phyloP scores from a whole-genome alignment of 2,797 vertebrate species.

The Eurystomus glaucurus region DNA sequence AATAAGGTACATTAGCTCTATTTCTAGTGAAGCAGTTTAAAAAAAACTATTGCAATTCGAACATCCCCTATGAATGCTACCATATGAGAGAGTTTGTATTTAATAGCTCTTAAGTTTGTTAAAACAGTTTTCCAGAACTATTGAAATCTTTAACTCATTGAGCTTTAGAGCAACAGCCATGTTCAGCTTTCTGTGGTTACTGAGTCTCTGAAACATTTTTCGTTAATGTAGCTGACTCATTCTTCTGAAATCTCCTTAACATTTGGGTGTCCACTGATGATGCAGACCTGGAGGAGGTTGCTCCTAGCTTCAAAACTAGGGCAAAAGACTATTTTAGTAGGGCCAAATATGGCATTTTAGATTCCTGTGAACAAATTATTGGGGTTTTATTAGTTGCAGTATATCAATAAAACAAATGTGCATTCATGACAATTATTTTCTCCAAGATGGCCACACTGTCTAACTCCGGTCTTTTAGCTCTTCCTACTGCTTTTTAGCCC shows the following conservation, averaged over 20 bases:
- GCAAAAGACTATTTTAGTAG: background rate
- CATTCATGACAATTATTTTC: background rate
- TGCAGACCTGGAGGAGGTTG: background rate
- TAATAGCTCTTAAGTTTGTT: constrained; percentile 1
- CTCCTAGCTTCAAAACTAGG: constrained; percentile 5
- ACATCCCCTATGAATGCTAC: background rate
- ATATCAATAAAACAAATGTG: background rate
- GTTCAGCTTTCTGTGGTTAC: background rate
- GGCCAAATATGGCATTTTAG: background rate
- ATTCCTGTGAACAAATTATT: background rate
- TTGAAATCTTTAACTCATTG: background rate
- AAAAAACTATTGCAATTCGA: background rate
- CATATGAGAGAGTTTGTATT: background rate
- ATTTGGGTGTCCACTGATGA: background rate
- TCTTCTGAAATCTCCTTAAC: background rate
- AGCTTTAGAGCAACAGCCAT: background rate
- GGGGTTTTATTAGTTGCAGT: background rate
- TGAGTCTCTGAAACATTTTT: background rate
- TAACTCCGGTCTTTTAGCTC: background rate
- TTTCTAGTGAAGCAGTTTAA: background rate
- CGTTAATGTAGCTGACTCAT: background rate
- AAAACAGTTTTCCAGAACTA: background rate
- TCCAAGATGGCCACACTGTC: background rate
- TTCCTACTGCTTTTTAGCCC: background rate
- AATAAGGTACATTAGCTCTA: background rate